Conservation (phyloP, 2,888 invertebrate species). For the Noctua comes region DNA sequence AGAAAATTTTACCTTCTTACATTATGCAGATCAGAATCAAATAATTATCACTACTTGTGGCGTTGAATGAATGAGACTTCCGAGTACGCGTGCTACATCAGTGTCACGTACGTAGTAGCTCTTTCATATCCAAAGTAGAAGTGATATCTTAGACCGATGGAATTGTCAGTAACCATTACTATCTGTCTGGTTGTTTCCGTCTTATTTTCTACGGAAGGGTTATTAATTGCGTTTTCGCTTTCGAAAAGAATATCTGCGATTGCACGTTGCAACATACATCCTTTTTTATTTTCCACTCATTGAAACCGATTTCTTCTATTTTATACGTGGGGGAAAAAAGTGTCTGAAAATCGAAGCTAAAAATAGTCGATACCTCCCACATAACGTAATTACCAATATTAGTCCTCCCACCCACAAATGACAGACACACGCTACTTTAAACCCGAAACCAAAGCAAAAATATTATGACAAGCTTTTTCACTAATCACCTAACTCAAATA, state of each 20-base stretch:
- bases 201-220: background rate
- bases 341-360: background rate
- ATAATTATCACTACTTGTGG: background rate
- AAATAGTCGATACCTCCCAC: background rate
- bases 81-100: background rate
- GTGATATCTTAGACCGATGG: background rate
- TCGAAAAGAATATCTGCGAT: background rate
- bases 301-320: background rate
- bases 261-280: background rate
- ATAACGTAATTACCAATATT: conserved; percentile 20
- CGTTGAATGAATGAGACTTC: background rate
- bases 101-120: no score
- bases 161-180: background rate
- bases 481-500: background rate
- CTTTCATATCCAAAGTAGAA: background rate
- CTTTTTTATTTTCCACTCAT: background rate
- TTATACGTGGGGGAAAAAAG: background rate
- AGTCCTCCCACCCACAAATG: conserved; percentile 1
- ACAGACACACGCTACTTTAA: conserved; percentile 26
- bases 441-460: background rate
- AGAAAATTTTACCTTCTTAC: background rate
- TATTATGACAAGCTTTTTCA: background rate
- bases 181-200: background rate
- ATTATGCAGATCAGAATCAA: background rate
- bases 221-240: background rate